Base-by-base conservation (phyloP, 2,797 vertebrate genomes). In the Morelia viridis region DNA sequence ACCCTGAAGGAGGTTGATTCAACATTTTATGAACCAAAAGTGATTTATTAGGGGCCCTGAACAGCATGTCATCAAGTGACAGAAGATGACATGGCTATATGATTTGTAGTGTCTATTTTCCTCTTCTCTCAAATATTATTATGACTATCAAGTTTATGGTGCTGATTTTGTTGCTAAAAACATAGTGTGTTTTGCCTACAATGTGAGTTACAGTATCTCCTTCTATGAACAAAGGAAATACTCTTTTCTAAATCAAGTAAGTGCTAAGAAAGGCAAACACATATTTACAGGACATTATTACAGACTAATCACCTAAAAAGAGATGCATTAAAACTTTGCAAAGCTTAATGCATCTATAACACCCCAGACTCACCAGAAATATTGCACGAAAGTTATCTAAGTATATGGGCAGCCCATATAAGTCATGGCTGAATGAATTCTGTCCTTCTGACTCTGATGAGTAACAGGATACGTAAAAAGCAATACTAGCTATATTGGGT, bases 1-100 rank as follows among this genome's bases (percentile, higher is more conserved):
- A 87, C 88, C 93, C 92, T 96, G 84, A 91, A 93, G 93, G 93
- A 96, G 89, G 91, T 86, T 95, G 92, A 94, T 91, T 91, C 93
- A 95, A 95, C 53, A 68, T 95, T 96, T 97, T 94, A 95, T 94
- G 93, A 97, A 87, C 85, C 88, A 96, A 94, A 93, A 95, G 61
- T 95, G 95, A 96, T 97, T 96, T 96, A 97, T 97, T 96, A 96
- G 95, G 95, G 96, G 95, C 94, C 31, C 86, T 58, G 96, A 96
- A 57, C 1, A 92, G 60, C 61, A 91, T 95, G 96, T 96, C 93
- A 94, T 60, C 96, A 94, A 87, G 71, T 94, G 94, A 94, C 68
- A 94, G 12, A 80, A 94, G 94, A 90, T 89, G 84, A 57, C 19
- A 65, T 92, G 92, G 68, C 62, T 91, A n/a, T 91, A 68, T 92